A percentile compares a stretch with the other conserved stretches of the same genome.
phyloP scores from a whole-genome alignment of 2,888 invertebrate species.

The Podabrus alpinus region DNA sequence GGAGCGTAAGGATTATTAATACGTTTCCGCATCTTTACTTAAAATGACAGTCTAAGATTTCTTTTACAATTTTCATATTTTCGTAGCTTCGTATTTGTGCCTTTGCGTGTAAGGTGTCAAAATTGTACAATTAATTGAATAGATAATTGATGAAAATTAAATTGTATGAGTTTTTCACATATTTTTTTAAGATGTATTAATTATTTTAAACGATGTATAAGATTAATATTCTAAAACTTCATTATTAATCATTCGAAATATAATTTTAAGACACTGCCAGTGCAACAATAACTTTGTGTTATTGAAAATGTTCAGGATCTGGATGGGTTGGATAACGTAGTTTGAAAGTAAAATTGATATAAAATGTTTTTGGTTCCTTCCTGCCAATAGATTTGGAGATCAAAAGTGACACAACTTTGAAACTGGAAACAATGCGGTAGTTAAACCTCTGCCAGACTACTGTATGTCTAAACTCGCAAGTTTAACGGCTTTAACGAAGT shows the following conservation, averaged over 20 bases:
- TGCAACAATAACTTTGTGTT: neutral
- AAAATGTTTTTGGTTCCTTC: neutral
- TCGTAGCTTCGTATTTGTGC: neutral
- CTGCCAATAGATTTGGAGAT: constrained; percentile 29
- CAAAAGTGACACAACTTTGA: constrained; percentile 34
- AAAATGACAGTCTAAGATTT: constrained; percentile 27
- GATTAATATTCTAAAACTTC: neutral
- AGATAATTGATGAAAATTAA: neutral
- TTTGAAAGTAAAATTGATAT: neutral
- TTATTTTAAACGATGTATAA: neutral
- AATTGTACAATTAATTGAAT: neutral
- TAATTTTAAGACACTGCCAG: neutral
- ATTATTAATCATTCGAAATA: neutral
- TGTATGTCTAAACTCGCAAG: constrained; percentile 40
- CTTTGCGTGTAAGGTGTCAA: neutral
- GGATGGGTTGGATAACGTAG: constrained; percentile 3
- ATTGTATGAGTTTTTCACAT: neutral
- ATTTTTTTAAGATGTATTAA: neutral
- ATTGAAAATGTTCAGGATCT: constrained; percentile 9
- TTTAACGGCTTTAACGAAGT: constrained; percentile 40
- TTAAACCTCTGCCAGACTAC: constrained; percentile 34
- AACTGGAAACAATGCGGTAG: constrained; percentile 41
- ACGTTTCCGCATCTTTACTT: constrained; percentile 25
- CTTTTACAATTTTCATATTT: constrained; percentile 24
- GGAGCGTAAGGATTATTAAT: constrained; percentile 29